phyloP scores from a whole-genome alignment of 2,113 vertebrate species.

The Ascaphus truei region DNA sequence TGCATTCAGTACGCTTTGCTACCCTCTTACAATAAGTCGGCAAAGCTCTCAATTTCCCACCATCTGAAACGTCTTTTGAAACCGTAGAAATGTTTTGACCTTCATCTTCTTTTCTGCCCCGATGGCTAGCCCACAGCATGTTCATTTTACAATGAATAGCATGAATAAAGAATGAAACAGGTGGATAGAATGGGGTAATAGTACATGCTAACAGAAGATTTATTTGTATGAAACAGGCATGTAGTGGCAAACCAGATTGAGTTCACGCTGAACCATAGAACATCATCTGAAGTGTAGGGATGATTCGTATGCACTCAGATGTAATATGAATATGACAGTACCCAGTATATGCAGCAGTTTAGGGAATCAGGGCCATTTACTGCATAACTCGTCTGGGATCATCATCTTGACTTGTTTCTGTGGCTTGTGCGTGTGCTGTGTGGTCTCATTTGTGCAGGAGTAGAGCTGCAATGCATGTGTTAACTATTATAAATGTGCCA shows the following conservation, averaged over 20 bases:
- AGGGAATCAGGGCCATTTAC: too few species aligned
- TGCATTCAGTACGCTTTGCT: slow-evolving; percentile 25
- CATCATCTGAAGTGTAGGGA: not conserved
- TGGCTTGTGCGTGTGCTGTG: too few species aligned
- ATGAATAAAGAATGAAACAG: slow-evolving; percentile 14
- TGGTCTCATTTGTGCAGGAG: too few species aligned
- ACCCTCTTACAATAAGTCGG: slow-evolving; percentile 26
- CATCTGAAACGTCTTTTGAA: slow-evolving; percentile 6
- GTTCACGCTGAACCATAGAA: not conserved
- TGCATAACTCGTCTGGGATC: too few species aligned
- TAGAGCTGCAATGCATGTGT: too few species aligned
- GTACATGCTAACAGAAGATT: not conserved
- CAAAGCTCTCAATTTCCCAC: not conserved
- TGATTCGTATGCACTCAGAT: too few species aligned
- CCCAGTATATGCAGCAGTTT: too few species aligned
- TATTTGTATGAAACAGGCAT: not conserved
- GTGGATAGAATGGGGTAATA: not conserved
- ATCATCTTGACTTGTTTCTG: too few species aligned
- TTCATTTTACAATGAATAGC: not conserved
- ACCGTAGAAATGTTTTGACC: not conserved
- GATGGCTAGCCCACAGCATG: not conserved
- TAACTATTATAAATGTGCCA: too few species aligned
- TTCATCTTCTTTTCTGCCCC: slow-evolving; percentile 7
- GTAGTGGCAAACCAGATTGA: not conserved
- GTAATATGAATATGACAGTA: too few species aligned